Base-by-base conservation (phyloP, 1,140 invertebrate species). In the Idris sp. region DNA sequence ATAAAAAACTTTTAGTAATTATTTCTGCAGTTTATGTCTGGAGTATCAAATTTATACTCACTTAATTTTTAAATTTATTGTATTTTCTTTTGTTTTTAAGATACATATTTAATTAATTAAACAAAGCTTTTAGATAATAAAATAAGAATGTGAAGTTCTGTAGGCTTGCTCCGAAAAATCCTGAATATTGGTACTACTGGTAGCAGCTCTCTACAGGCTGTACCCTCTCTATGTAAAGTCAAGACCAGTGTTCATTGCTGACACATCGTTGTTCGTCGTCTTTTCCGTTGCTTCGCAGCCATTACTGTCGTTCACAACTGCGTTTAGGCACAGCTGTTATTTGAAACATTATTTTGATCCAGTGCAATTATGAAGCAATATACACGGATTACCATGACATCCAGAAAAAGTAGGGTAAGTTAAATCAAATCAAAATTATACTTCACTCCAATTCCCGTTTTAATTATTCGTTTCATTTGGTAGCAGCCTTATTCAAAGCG, bases 231-330 rank as follows among this genome's bases (percentile, higher is more conserved):
- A 48, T 48, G 43, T 61, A 46, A 48, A 38, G 31, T 14, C 25
- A 15, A 44, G 10, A 38, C 10, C 41, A 28, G 8, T 61, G 56
- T 48, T 61, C 56, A 19, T 61, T 1, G 36, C 4, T 48, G 33
- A 40, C 54, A 14, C 30, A 46, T 30, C 8, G 40, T 58, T 25
- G 48, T 51, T 28, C 10, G 35, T 41, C 36, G 43, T 65, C 3
- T 22, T 54, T 46, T 51, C 61, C 54, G 61, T 65, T 65, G 61
- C 61, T 54, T 53, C 25, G 61, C 61, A 65, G 61, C 61, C 61
- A 65, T 65, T 65, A 51, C 48, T 22, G 61, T 36, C 48, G 40
- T 65, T 54, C 35, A 38, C 48, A 44, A 44, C 40, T 36, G 48
- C 48, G 38, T n/a, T 54, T 14, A 30, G n/a, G 40, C 48, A 65